phyloP scores from a whole-genome alignment of 2,888 invertebrate species.

The Furcula furcula region DNA sequence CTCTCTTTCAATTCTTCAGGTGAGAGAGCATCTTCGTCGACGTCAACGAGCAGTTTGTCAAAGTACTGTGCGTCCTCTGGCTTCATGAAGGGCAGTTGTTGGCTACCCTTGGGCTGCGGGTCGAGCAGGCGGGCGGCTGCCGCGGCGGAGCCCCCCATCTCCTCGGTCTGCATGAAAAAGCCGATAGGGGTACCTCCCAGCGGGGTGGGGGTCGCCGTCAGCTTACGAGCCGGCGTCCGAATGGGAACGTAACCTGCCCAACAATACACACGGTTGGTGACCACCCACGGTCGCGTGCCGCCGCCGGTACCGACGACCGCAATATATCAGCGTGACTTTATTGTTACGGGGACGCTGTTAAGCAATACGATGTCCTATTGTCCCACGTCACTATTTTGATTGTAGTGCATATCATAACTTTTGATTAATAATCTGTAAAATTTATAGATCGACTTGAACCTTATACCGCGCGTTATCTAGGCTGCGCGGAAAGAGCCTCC shows the following conservation, averaged over 20 bases:
- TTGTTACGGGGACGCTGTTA: too few relatives aligned
- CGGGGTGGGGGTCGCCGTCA: constrained; percentile 99
- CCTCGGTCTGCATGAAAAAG: constrained; percentile 97
- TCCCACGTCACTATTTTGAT: too few relatives aligned
- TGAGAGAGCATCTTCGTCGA: constrained; percentile 96
- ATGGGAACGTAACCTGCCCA: constrained; percentile 93
- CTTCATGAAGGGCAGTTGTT: constrained; percentile 98
- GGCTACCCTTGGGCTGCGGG: constrained; percentile 96
- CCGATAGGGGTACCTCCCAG: constrained; percentile 95
- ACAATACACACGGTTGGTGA: constrained; percentile 48
- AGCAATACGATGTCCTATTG: too few relatives aligned
- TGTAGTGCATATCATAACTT: too few relatives aligned
- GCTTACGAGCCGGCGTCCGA: constrained; percentile 97
- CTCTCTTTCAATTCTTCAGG: constrained; percentile 99
- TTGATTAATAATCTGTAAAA: too few relatives aligned
- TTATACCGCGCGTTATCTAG: too few relatives aligned
- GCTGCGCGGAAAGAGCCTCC: too few relatives aligned
- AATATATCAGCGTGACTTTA: too few relatives aligned
- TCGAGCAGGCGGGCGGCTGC: constrained; percentile 92
- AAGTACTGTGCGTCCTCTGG: constrained; percentile 99
- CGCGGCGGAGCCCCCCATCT: constrained; percentile 90
- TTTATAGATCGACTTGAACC: too few relatives aligned
- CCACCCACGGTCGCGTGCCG: constrained; percentile 33
- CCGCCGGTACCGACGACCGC: constrained; percentile 8
- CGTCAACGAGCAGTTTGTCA: constrained; percentile 98